phyloP scores from a whole-genome alignment of 1,140 invertebrate species.

The Holotrichia oblita region DNA sequence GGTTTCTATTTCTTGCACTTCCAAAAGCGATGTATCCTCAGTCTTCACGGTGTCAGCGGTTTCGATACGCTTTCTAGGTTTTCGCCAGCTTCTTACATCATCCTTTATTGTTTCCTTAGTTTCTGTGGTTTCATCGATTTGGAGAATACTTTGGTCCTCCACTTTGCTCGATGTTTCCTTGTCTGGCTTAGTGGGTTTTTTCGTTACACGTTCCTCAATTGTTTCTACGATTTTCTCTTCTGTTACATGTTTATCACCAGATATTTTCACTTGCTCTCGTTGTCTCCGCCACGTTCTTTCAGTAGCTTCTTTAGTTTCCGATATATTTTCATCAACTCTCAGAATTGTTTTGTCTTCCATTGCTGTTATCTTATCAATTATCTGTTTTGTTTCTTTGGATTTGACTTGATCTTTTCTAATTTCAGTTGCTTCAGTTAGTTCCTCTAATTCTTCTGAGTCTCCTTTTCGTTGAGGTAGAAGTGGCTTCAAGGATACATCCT shows the following conservation, averaged over 20 bases:
- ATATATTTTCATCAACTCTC: conserved; percentile 8
- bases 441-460: conserved; percentile 43
- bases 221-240: too few relatives aligned
- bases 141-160: conserved; percentile 59
- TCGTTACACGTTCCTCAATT: too few relatives aligned
- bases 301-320: not conserved
- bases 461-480: conserved; percentile 28
- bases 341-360: conserved; percentile 38
- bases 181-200: too few relatives aligned
- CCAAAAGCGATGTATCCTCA: too few relatives aligned
- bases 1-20: conserved; percentile 2
- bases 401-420: not conserved
- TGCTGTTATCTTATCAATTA: not conserved
- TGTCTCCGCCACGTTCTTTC: not conserved
- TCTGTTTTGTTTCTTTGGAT: not conserved
- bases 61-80: conserved; percentile 38
- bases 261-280: conserved; percentile 56
- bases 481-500: conserved; percentile 50
- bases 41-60: not conserved
- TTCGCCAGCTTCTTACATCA: conserved; percentile 44
- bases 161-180: conserved; percentile 23
- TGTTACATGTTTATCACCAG: conserved; percentile 46
- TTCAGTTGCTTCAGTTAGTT: not conserved
- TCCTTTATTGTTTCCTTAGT: conserved; percentile 13
- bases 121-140: conserved; percentile 2